phyloP scores from a whole-genome alignment of 1,140 invertebrate species.

The Drosophila sturtevanti region DNA sequence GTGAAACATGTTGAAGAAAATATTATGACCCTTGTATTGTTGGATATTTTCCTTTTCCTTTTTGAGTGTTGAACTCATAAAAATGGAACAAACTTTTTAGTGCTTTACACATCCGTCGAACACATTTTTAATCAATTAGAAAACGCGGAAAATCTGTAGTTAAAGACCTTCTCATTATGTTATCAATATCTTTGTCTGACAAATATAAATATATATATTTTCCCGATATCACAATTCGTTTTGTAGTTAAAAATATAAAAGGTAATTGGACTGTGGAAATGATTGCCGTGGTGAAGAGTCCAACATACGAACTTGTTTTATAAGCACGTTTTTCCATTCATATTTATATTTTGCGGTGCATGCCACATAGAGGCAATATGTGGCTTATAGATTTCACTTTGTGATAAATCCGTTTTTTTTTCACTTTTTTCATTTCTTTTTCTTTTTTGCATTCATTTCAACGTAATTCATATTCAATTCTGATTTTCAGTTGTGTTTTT shows the following conservation, averaged over 20 bases:
- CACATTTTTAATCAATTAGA: too few relatives aligned
- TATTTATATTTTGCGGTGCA: slow-evolving; percentile 5
- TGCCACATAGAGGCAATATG: slow-evolving; percentile 20
- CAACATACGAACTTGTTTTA: slow-evolving; percentile 17
- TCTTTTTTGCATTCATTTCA: slow-evolving; percentile 69
- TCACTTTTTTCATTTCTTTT: not conserved
- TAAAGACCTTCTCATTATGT: too few relatives aligned
- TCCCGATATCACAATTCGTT: not conserved
- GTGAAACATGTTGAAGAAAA: slow-evolving; percentile 3
- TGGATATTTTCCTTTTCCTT: not conserved
- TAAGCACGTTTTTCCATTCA: slow-evolving; percentile 27
- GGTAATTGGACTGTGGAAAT: not conserved
- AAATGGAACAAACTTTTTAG: too few relatives aligned
- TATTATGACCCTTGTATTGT: slow-evolving; percentile 4
- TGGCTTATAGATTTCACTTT: slow-evolving; percentile 65
- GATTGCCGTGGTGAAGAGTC: not conserved
- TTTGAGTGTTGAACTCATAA: not conserved
- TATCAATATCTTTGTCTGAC: too few relatives aligned
- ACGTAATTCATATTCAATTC: slow-evolving; percentile 72
- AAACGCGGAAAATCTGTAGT: too few relatives aligned
- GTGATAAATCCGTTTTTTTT: slow-evolving; percentile 35
- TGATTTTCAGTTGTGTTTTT: slow-evolving; percentile 46
- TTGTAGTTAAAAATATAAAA: not conserved
- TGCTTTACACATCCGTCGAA: too few relatives aligned
- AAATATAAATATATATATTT: not conserved